Base-by-base conservation (phyloP, 2,888 invertebrate species). In the Lycaena phlaeas region DNA sequence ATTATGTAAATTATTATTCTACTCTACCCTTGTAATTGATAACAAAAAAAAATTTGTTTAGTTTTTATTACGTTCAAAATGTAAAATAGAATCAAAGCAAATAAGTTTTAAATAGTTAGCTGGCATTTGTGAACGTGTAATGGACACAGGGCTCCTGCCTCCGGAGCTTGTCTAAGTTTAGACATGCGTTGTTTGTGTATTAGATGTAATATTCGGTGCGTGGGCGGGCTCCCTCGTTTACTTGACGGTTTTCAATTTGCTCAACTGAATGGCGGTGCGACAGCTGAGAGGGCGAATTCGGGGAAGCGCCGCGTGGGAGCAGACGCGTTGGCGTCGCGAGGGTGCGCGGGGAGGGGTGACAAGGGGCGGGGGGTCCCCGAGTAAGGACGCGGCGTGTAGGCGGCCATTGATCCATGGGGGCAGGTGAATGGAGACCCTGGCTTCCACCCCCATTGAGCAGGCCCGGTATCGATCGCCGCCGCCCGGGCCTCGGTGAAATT, bases 321-420 rank as follows among this genome's bases (percentile, higher is more conserved):
- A 68, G 66, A 63, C 61, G 63, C 65, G 66, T 66, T 59, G 71
- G 69, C 61, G 70, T 61, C 64, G 55, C n/a, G 42, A 48, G 48
- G 43, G 43, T 45, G 50, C 43, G 45, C 38, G 46, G 51, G 47
- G 48, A 46, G 58, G 52, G 48, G 40, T 31, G 38, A 45, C 45
- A 48, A 42, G 45, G 48, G 44, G 41, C 48, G 57, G 56, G 49
- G 48, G n/a, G n/a, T n/a, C 47, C 40, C 50, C 54, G 53, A 53
- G 60, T 55, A 52, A 59, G 56, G 63, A 53, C 46, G n/a, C n/a
- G n/a, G n/a, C n/a, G 76, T 65, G 81, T 81, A 75, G 81, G 82
- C 75, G 78, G 72, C 75, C 81, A 81, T 82, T 81, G 79, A 82
- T 77, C 67, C 60, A 66, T 53, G 56, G 76, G 72, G 77, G 76